Evolutionary conservation across 2,888 invertebrate species (phyloP), one percentile per base, ranked within the genome.

Genomic region (Aphelenchoides bicaudatus): DNA sequence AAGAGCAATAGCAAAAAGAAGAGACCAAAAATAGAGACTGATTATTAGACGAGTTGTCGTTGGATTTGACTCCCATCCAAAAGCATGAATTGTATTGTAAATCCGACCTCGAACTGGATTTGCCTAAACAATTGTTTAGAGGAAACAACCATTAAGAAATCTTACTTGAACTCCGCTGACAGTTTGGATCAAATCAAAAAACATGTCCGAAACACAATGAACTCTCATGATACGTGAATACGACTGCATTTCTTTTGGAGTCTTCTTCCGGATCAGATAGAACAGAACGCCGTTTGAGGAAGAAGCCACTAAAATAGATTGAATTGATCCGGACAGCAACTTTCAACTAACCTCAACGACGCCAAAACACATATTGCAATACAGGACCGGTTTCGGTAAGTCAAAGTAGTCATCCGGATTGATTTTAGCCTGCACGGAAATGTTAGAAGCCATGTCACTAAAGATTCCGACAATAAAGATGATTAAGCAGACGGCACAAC

Each of bases 201-300:
- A 43, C 16, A 43, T 43, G 43, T 43, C 43, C 16, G 43, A 43
- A 21, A 43, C 16, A n/a, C 43, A 43, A 25, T 43, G 43, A n/a
- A 43, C n/a, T 19, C n/a, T 10, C 43, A 43, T 43, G 43, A 43
- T 43, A 10, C 43, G 43, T n/a, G 8, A 6, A 25, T 43, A 43
- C 16, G 43, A 6, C n/a, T 25, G 43, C 43, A 43, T 43, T 43
- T 43, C 43, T 25, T 6, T 43, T n/a, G 43, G 43, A 8, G 43
- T 43, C 23, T 21, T 10, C 23, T 43, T 43, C 23, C 8, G 8
- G 23, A 43, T 43, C 25, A 43, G n/a, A 43, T 8, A 43, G 43
- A 43, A 43, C 10, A 43, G 43, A n/a, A 43, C 21, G n/a, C 16
- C 25, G 43, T 43, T n/a, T n/a, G n/a, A n/a, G n/a, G n/a, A n/a